A percentile compares a stretch with the other conserved stretches of the same genome.
Evolutionary conservation across 2,113 vertebrate species (phyloP).

Genomic region (Hoplias malabaricus): DNA sequence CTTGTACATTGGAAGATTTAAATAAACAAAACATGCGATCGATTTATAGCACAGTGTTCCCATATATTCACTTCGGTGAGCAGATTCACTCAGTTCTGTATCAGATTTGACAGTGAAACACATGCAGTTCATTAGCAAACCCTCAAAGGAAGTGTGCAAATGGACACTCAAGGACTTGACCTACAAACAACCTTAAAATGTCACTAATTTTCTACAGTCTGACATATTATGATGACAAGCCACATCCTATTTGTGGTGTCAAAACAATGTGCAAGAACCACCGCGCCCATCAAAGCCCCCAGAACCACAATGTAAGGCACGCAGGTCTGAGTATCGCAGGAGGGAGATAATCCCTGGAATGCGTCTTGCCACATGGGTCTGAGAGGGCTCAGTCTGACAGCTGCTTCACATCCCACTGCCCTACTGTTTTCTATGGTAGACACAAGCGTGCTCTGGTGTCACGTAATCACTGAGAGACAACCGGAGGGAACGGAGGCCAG

Average conservation of each 20-base stretch:
- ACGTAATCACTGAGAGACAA: background rate
- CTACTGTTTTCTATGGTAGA: background rate
- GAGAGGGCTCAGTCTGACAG: constrained; percentile 21
- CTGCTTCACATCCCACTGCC: constrained; percentile 4
- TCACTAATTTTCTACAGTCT: background rate
- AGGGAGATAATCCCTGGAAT: background rate
- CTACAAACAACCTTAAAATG: constrained; percentile 10
- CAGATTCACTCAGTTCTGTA: background rate
- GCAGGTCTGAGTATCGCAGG: background rate
- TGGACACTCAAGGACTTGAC: constrained; percentile 40
- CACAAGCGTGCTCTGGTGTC: background rate
- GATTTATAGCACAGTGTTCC: background rate
- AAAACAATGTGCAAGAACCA: background rate
- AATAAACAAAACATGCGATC: background rate
- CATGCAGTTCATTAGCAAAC: too few relatives aligned
- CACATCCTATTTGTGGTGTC: background rate
- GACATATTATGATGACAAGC: background rate
- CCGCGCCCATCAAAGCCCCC: background rate
- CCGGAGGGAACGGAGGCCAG: background rate
- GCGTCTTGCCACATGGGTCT: background rate
- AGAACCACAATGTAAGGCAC: background rate
- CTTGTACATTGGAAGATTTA: background rate
- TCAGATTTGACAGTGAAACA: background rate
- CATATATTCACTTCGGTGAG: background rate
- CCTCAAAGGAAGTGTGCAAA: background rate